These are phyloP conservation scores for Diabrotica undecimpunctata DNA, from an alignment of 1,140 invertebrate genomes.

Conservation along the genomic window DNA sequence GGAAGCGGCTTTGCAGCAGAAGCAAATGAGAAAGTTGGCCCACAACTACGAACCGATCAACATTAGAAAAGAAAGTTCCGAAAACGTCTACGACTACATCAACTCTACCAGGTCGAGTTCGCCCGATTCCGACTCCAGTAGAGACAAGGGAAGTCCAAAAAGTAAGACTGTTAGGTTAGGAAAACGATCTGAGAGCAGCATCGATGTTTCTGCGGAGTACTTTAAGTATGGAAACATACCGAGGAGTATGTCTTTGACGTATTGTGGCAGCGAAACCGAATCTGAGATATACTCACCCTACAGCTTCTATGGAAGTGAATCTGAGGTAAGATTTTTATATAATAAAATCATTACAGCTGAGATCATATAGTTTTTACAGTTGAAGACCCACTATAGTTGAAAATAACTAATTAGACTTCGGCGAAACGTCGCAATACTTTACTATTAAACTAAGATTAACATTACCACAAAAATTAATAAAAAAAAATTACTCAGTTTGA, in stretches of 20 bases:
- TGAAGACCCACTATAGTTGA: too few species aligned
- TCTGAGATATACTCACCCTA: constrained; percentile 77
- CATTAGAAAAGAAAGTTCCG: constrained; percentile 49
- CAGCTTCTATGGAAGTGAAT: constrained; percentile 65
- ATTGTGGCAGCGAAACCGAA: constrained; percentile 77
- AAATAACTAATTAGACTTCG: too few species aligned
- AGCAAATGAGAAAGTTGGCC: constrained; percentile 42
- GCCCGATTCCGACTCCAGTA: constrained; percentile 58
- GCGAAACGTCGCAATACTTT: too few species aligned
- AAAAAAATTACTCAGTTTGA: too few species aligned
- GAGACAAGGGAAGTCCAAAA: constrained; percentile 43
- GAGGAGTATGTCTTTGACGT: constrained; percentile 64
- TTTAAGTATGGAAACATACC: constrained; percentile 49
- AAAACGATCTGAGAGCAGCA: constrained; percentile 52
- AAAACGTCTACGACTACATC: constrained; percentile 64
- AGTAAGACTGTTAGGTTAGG: constrained; percentile 31
- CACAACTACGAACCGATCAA: constrained; percentile 37
- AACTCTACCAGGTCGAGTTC: constrained; percentile 57
- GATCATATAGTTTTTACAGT: too few species aligned
- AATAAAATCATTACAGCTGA: too few species aligned
- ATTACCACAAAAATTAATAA: too few species aligned
- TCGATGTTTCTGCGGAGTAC: constrained; percentile 49
- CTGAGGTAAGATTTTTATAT: constrained; percentile 39
- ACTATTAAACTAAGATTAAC: too few species aligned
- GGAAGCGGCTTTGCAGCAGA: constrained; percentile 59